These are phyloP conservation scores for Anthopleura sola DNA, from an alignment of 64 coral and sea anemone genomes.

Conservation along the genomic window DNA sequence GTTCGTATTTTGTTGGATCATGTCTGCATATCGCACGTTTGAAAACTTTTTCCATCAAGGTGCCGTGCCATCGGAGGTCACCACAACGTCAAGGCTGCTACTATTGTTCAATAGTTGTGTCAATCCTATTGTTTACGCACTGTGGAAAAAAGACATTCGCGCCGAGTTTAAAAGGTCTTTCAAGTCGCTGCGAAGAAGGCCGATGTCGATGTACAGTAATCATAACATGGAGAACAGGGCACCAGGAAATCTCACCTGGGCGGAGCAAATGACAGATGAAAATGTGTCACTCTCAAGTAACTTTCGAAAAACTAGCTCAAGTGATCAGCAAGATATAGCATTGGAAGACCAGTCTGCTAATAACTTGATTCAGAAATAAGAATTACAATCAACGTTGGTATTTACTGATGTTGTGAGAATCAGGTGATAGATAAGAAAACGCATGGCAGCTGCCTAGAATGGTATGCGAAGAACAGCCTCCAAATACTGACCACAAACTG, in stretches of 20 bases:
- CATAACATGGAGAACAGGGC: not conserved
- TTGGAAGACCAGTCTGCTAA: not conserved
- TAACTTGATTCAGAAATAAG: not conserved
- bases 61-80: slow-evolving; percentile 29
- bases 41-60: slow-evolving; percentile 30
- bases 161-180: slow-evolving; percentile 18
- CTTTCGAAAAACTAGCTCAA: not conserved
- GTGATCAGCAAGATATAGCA: not conserved
- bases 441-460: too few relatives aligned
- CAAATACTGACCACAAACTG: too few relatives aligned
- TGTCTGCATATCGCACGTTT: slow-evolving; percentile 62
- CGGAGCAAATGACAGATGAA: not conserved
- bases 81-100: slow-evolving; percentile 43
- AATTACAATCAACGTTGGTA: too few relatives aligned
- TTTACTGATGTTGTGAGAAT: too few relatives aligned
- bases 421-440: too few relatives aligned
- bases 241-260: not conserved
- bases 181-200: not conserved
- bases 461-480: too few relatives aligned
- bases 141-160: slow-evolving; percentile 71
- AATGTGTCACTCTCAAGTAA: slow-evolving; percentile 10
- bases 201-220: not conserved
- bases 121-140: slow-evolving; percentile 66
- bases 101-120: slow-evolving; percentile 63
- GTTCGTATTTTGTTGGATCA: slow-evolving; percentile 72